phyloP scores from a whole-genome alignment of 2,113 vertebrate species.

The Eretmochelys imbricata region DNA sequence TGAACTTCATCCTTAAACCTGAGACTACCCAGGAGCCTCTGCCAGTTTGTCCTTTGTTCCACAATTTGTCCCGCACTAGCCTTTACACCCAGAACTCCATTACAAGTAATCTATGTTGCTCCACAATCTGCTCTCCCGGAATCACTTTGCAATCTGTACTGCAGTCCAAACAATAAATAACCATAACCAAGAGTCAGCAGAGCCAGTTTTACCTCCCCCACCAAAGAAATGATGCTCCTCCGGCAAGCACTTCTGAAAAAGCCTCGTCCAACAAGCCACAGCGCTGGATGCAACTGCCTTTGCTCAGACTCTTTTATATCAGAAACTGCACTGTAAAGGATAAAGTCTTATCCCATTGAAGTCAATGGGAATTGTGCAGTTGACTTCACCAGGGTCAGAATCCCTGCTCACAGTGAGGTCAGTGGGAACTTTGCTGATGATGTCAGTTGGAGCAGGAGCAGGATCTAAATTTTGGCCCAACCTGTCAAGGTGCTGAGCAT shows the following conservation, averaged over 20 bases:
- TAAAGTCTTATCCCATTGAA: background rate
- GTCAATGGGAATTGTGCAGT: background rate
- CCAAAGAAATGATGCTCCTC: background rate
- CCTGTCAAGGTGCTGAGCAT: background rate
- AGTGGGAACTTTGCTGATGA: background rate
- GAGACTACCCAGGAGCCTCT: too few species aligned
- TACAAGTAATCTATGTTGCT: too few species aligned
- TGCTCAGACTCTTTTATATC: background rate
- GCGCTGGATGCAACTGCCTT: background rate
- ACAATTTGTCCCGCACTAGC: too few species aligned
- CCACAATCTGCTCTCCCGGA: too few species aligned
- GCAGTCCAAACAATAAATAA: background rate
- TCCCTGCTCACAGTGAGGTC: background rate
- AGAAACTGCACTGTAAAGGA: background rate
- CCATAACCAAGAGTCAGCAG: background rate
- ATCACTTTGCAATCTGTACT: too few species aligned
- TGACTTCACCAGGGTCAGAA: background rate
- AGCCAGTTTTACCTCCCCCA: background rate
- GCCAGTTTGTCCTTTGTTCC: too few species aligned
- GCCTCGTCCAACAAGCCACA: background rate
- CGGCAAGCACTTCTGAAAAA: background rate
- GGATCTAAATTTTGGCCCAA: background rate
- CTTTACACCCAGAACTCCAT: too few species aligned
- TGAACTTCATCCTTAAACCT: too few species aligned
- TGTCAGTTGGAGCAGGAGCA: background rate